Conservation (phyloP, 1,140 invertebrate genomes). For the Euglossa dilemma region DNA sequence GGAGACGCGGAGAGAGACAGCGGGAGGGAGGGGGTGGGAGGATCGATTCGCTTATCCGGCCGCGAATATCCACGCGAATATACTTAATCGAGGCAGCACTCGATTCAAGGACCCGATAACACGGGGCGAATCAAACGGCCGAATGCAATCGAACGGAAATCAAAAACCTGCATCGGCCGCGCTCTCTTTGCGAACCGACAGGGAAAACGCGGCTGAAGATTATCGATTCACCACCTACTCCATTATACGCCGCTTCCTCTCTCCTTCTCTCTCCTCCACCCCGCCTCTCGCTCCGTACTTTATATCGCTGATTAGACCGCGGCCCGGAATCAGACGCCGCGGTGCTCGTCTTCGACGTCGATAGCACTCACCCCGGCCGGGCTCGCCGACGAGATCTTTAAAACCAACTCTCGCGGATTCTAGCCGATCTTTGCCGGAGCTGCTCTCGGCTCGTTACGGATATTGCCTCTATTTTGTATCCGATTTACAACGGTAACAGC, state of each 20-base stretch:
- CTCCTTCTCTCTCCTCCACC: neutral
- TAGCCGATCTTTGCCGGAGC: neutral
- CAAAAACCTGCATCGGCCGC: slow-evolving; percentile 35
- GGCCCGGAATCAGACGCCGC: slow-evolving; percentile 25
- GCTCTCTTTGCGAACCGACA: slow-evolving; percentile 18
- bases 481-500: neutral
- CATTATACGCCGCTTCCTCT: slow-evolving; percentile 11
- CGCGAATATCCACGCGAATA: slow-evolving; percentile 48
- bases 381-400: slow-evolving; percentile 13
- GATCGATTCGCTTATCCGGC: slow-evolving; percentile 46
- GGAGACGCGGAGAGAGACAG: neutral
- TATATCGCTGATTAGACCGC: slow-evolving; percentile 31
- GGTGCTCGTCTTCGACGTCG: slow-evolving; percentile 23
- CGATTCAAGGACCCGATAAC: slow-evolving; percentile 46
- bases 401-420: neutral
- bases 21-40: no score
- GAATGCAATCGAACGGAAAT: slow-evolving; percentile 46
- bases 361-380: neutral
- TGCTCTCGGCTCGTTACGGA: slow-evolving; percentile 3
- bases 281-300: slow-evolving; percentile 3
- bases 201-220: slow-evolving; percentile 34
- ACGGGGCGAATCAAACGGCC: slow-evolving; percentile 39
- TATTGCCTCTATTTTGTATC: slow-evolving; percentile 6
- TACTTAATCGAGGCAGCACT: slow-evolving; percentile 50
- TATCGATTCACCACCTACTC: slow-evolving; percentile 39